These are phyloP conservation scores for Stegophylla sp. DNA, from an alignment of 2,888 invertebrate genomes.

Conservation along the genomic window DNA sequence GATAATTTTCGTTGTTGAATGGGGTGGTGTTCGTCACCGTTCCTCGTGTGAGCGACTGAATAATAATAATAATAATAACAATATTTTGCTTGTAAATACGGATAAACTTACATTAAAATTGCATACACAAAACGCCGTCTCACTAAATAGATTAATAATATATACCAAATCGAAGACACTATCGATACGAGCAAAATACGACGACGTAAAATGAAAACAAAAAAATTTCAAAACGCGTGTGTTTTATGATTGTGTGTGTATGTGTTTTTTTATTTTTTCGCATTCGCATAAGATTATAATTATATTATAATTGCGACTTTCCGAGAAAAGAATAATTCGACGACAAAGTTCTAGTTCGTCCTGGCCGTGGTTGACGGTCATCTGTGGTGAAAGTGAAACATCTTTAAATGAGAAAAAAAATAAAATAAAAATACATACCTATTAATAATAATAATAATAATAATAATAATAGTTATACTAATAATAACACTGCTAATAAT, in stretches of 20 bases:
- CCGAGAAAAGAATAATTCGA: not conserved
- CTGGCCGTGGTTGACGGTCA: constrained; percentile 6
- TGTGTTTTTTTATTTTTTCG: too few species aligned
- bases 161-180: too few species aligned
- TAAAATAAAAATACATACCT: constrained; percentile 1
- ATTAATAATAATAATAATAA: not conserved
- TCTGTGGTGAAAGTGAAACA: constrained; percentile 34
- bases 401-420: too few species aligned
- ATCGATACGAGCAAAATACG: too few species aligned
- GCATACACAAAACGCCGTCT: constrained; percentile 57
- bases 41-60: not conserved
- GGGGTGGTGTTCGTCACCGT: too few species aligned
- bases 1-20: not conserved
- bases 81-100: not conserved
- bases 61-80: not conserved
- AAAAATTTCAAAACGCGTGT: too few species aligned
- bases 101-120: constrained; percentile 39
- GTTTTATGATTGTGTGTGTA: not conserved
- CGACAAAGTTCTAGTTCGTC: constrained; percentile 30
- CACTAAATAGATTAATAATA: too few species aligned
- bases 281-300: too few species aligned
- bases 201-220: too few species aligned
- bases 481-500: not conserved
- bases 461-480: not conserved
- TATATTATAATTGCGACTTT: not conserved